These are phyloP conservation scores for Heliconius ismenius DNA, from an alignment of 2,888 invertebrate species.

Conservation along the genomic window DNA sequence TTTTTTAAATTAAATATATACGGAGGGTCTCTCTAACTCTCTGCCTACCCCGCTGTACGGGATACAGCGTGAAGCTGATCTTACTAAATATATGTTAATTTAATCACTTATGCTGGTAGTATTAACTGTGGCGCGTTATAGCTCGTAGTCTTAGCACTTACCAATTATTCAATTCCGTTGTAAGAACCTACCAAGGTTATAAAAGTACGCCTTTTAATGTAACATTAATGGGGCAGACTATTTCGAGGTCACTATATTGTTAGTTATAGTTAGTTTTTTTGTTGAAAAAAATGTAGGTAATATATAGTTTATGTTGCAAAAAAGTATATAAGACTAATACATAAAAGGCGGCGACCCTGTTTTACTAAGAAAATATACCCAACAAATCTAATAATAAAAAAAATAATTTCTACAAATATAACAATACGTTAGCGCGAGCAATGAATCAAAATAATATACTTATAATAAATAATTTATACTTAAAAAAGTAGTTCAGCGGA, in stretches of 20 bases:
- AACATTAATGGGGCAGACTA: conserved; percentile 5
- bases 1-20: too few relatives aligned
- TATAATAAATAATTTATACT: conserved; percentile 5
- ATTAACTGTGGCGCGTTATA: not conserved
- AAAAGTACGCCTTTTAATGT: conserved; percentile 15
- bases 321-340: not conserved
- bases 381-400: not conserved
- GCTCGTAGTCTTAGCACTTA: not conserved
- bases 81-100: too few relatives aligned
- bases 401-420: not conserved
- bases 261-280: not conserved
- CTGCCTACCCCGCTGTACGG: too few relatives aligned
- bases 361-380: not conserved
- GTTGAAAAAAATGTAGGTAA: not conserved
- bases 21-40: too few relatives aligned
- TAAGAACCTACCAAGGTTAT: conserved; percentile 18
- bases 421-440: not conserved
- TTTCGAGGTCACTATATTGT: conserved; percentile 18
- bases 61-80: too few relatives aligned
- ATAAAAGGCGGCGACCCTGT: not conserved
- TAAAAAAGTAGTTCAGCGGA: not conserved
- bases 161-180: not conserved
- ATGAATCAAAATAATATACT: not conserved
- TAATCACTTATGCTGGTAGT: not conserved
- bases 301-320: not conserved